Evolutionary conservation across 2,113 vertebrate genomes (phyloP).

Genomic region (Daboia siamensis): DNA sequence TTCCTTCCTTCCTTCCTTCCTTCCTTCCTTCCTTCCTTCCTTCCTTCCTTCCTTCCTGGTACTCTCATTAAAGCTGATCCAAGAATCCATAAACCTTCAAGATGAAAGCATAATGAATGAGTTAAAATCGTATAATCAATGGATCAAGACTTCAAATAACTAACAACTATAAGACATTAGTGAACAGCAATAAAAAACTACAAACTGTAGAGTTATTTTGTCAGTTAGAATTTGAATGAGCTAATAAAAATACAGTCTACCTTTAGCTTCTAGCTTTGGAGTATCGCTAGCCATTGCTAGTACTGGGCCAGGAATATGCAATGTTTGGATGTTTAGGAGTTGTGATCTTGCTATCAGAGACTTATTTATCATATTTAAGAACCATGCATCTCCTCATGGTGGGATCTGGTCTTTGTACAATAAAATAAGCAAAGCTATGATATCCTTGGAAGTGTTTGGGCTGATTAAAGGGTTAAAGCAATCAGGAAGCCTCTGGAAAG

Average conservation of each 20-base stretch:
- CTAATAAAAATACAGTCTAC: background rate
- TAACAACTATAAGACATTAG: background rate
- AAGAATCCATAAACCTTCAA: background rate
- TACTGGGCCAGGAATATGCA: background rate
- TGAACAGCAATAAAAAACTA: background rate
- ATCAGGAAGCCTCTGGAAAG: background rate
- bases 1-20: background rate
- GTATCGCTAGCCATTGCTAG: background rate
- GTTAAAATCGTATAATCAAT: background rate
- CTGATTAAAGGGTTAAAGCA: background rate
- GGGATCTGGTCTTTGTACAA: background rate
- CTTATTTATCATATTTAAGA: background rate
- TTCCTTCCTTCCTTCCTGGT: background rate
- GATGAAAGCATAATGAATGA: background rate
- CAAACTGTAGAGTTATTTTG: background rate
- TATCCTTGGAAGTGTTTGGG: background rate
- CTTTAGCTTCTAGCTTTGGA: background rate
- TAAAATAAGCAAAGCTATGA: background rate
- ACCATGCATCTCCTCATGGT: background rate
- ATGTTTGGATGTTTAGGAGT: background rate
- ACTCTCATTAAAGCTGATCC: background rate
- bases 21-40: too few relatives aligned
- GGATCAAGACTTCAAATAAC: background rate
- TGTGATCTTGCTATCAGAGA: background rate
- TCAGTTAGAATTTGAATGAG: background rate